Base-by-base conservation (phyloP, 1,140 invertebrate genomes). In the Sipha flava region DNA sequence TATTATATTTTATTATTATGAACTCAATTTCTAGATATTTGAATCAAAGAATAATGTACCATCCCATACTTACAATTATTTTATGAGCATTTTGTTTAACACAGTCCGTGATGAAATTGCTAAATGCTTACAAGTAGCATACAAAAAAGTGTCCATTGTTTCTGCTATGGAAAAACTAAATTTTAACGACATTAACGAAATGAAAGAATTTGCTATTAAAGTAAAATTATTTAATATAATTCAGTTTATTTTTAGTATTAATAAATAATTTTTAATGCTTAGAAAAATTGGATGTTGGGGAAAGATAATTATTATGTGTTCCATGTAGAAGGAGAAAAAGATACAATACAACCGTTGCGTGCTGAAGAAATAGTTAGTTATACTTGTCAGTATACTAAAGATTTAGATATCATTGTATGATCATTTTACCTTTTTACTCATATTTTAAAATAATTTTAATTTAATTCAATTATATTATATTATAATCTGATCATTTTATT, bases 51-150 rank as follows among this genome's bases (percentile, higher is more conserved):
- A 92, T 52, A n/a, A 97, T 87, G 96, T 98, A 21, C 98, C 98
- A 66, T 94, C 96, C 12, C 92, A 94, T 79, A 94, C 92, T 79
- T 99, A 98, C 85, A 96, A 94, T 80, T 94, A 96, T 83, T 99
- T 99, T 85, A 98, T 99, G 87, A 95, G 98, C 84, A 96, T 97
- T 83, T 87, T 99, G 10, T 85, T 99, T 40, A 93, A 98, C 81
- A 99, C 97, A 1, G 95, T 99, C 54, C 89, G 97, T 77, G 93
- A 94, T 84, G 98, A 99, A 87, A 99, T 99, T 83, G 96, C 94
- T 21, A 91, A 92, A 7, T 99, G 97, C 85, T 92, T 99, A 85
- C 96, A 98, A 86, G 97, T 95, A 85, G 96, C 97, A 0, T 99
- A 98, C 86, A 92, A 95, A 77, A 93, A 92, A 84, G 94, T 99